A percentile compares a stretch with the other conserved stretches of the same genome.
Evolutionary conservation across 1,140 invertebrate genomes (phyloP).

Genomic region (Cotesia typhae): DNA sequence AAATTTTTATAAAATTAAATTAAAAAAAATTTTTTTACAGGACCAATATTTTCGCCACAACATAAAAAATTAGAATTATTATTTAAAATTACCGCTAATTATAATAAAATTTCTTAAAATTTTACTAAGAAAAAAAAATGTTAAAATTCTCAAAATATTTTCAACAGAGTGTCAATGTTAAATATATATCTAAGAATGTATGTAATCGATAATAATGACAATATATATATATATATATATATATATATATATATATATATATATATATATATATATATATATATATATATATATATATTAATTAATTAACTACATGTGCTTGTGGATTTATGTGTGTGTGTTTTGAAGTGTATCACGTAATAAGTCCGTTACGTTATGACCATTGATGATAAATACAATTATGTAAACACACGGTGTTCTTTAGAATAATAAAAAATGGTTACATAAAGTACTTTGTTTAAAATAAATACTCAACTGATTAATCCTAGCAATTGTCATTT

Average conservation of each 20-base stretch:
- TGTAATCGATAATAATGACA: background rate
- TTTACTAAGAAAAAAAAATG: too few species aligned
- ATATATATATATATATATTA: background rate
- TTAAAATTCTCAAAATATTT: too few species aligned
- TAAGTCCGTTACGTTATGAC: background rate
- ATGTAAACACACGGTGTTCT: too few species aligned
- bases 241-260: background rate
- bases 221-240: background rate
- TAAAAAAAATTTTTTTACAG: too few species aligned
- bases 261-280: background rate
- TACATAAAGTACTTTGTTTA: too few species aligned
- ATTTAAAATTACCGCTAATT: too few species aligned
- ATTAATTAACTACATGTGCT: background rate
- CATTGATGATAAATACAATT: slow-evolving; percentile 6
- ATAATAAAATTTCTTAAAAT: too few species aligned
- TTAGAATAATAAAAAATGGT: too few species aligned
- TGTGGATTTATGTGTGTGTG: background rate
- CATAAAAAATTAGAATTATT: too few species aligned
- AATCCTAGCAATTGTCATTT: background rate
- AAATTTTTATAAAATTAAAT: too few species aligned
- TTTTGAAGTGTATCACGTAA: background rate
- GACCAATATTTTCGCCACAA: too few species aligned
- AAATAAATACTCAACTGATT: too few species aligned
- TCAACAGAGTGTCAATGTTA: background rate
- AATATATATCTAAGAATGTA: slow-evolving; percentile 8